Evolutionary conservation across 2,888 invertebrate genomes (phyloP), one percentile per base, ranked within the genome.

Genomic region (Temnothorax ravouxi): DNA sequence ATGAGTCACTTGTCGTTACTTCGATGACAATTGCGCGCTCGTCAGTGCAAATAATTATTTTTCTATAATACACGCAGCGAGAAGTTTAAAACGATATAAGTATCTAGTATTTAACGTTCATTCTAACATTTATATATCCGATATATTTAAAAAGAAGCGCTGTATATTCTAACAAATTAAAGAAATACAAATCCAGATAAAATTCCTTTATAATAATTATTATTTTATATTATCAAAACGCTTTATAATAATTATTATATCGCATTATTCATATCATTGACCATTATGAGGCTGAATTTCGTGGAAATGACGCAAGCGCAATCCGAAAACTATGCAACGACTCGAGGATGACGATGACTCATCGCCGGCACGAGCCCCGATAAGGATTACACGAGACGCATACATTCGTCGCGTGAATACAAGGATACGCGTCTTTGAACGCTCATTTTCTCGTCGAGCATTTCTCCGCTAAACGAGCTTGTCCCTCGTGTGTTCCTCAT

Each of bases 321-420:
- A 34, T 21, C 21, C 21, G 13, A 59, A 62, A 75, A 75, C 9
- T 69, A 79, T 59, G 52, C 29, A 44, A 56, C 13, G 66, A 56
- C 21, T 56, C 18, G 56, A 76, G 34, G 25, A 64, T 52, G 64
- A 62, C 15, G 71, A 75, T 79, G 79, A 79, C 47, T 69, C 79
- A 79, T 47, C 47, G 71, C 2, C 21, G 44, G 59, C 56, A 52
- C 9, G 38, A 50, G 18, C 3, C 25, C 47, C 47, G 79, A 79
- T 79, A 71, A 79, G 71, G 71, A 79, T 79, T 79, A 79, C 71
- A 56, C 44, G 79, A 71, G 34, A 15, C 47, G 71, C 44, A 41
- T 67, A 47, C 11, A 56, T 69, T 56, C 56, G 29, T 71, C 56
- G 56, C 41, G 34, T 69, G 18, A 67, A 44, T 69, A 47, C 56